Percentiles rank a stretch among this genome's conserved stretches.
Evolutionary conservation across 2,888 invertebrate genomes (phyloP).

Genomic region (Laothoe populi): DNA sequence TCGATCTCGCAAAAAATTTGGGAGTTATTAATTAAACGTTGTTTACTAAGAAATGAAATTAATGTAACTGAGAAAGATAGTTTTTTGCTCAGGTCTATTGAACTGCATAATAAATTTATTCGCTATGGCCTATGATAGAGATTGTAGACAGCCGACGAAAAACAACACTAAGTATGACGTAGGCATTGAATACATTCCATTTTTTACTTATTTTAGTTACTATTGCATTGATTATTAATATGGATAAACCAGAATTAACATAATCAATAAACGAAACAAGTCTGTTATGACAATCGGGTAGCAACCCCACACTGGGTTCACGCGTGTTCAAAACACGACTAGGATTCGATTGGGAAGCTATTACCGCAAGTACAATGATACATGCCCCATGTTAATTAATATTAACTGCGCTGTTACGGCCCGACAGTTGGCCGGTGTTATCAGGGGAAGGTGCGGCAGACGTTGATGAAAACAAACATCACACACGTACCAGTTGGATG

Average conservation of each 20-base stretch:
- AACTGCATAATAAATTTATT: background rate
- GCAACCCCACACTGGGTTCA: background rate
- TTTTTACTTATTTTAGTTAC: no score
- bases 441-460: slow-evolving; percentile 70
- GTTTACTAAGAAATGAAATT: no score
- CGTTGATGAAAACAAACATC: slow-evolving; percentile 73
- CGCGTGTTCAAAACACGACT: slow-evolving; percentile 21
- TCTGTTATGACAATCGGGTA: background rate
- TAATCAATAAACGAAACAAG: background rate
- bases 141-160: no score
- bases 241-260: no score
- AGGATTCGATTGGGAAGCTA: slow-evolving; percentile 22
- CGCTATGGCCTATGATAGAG: background rate
- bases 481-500: slow-evolving; percentile 46
- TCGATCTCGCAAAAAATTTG: background rate
- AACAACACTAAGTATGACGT: no score
- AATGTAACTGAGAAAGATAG: background rate
- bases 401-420: slow-evolving; percentile 63
- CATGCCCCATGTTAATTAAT: slow-evolving; percentile 59
- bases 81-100: background rate
- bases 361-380: slow-evolving; percentile 26
- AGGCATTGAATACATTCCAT: no score
- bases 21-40: no score
- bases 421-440: slow-evolving; percentile 59
- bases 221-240: no score